Percentiles rank a stretch among this genome's conserved stretches.
phyloP scores from a whole-genome alignment of 2,797 vertebrate genomes.

The Chloroceryle amazona region DNA sequence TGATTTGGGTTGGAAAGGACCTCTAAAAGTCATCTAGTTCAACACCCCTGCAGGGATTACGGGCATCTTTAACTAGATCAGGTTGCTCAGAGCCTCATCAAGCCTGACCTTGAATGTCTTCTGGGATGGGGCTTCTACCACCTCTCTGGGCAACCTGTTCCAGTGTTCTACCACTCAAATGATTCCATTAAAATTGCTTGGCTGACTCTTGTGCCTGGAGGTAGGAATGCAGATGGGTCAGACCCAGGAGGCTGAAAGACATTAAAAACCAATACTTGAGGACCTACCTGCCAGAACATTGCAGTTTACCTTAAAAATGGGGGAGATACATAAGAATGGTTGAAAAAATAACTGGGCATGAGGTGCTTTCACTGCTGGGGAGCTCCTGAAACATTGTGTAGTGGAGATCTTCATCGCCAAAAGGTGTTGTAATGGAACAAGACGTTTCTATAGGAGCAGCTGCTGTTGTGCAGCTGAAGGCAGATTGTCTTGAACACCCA shows the following conservation, averaged over 20 bases:
- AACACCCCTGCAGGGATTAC: too few species aligned
- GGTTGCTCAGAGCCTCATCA: too few species aligned
- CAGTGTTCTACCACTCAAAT: background rate
- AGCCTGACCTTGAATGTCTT: too few species aligned
- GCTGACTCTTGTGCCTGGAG: background rate
- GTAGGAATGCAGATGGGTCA: background rate
- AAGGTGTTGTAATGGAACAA: background rate
- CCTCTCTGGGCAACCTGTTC: too few species aligned
- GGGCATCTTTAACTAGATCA: too few species aligned
- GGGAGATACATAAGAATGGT: background rate
- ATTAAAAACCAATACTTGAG: background rate
- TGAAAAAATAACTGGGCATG: background rate
- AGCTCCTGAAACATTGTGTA: background rate
- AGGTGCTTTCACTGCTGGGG: rapidly evolving
- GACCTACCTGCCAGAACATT: background rate
- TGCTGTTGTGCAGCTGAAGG: background rate
- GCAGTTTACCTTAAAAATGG: background rate
- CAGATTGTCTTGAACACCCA: rapidly evolving
- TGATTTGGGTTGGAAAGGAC: too few species aligned
- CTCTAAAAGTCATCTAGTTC: too few species aligned
- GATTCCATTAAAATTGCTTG: background rate
- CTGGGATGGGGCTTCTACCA: too few species aligned
- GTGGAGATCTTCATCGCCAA: background rate
- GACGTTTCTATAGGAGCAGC: background rate
- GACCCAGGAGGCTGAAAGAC: background rate